Evolutionary conservation across 2,888 invertebrate genomes (phyloP).

Genomic region (Toxonevra muliebris): DNA sequence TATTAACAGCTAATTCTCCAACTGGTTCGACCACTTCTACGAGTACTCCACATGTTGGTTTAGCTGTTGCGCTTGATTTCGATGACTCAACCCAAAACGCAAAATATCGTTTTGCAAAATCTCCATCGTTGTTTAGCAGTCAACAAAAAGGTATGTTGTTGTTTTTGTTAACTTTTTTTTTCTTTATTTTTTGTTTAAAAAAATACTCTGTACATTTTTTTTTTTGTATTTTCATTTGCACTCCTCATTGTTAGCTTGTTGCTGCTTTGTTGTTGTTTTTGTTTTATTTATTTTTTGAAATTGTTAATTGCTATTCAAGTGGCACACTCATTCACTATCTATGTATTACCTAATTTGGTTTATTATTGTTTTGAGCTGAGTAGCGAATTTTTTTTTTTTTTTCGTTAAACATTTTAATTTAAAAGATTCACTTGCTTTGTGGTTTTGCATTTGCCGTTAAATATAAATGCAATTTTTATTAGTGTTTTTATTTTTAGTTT

Average conservation of each 20-base stretch:
- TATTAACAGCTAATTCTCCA: constrained; percentile 33
- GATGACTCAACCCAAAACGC: constrained; percentile 49
- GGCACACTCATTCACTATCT: constrained; percentile 6
- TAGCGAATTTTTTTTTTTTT: no score
- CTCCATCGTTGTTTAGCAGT: constrained; percentile 20
- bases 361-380: neutral
- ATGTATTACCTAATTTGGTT: constrained; percentile 27
- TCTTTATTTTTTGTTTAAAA: no score
- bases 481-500: no score
- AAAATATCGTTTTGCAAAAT: constrained; percentile 54
- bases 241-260: constrained; percentile 2
- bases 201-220: no score
- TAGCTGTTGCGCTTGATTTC: constrained; percentile 50
- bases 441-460: constrained; percentile 21
- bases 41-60: constrained; percentile 45
- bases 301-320: constrained; percentile 29
- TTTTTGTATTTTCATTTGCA: no score
- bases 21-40: constrained; percentile 29
- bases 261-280: neutral
- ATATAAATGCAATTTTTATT: no score
- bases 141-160: constrained; percentile 25
- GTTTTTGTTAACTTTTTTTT: constrained; percentile 9
- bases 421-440: constrained; percentile 48
- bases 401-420: constrained; percentile 14
- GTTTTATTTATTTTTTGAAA: constrained; percentile 13